Conservation (phyloP, 2,113 vertebrate species). For the Microtus ochrogaster region DNA sequence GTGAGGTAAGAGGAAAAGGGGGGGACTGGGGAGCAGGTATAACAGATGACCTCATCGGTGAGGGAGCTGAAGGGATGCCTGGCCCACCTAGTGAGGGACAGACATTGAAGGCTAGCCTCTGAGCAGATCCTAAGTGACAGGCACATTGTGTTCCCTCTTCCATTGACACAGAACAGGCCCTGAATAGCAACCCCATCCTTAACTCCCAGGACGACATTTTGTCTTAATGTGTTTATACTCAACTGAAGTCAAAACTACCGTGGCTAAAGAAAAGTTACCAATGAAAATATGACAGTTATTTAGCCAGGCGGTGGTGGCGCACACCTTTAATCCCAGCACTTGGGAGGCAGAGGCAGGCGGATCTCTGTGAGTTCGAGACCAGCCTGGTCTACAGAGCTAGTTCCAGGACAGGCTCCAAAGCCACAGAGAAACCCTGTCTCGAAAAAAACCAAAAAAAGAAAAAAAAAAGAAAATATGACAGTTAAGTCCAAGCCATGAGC, state of each 20-base stretch:
- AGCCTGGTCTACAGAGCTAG: too few species aligned
- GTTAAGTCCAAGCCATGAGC: not conserved
- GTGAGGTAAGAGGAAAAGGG: not conserved
- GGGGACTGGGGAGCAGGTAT: not conserved
- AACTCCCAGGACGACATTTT: not conserved
- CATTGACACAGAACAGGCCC: not conserved
- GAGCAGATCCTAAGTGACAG: not conserved
- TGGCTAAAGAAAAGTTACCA: not conserved
- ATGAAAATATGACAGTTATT: not conserved
- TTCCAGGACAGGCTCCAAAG: too few species aligned
- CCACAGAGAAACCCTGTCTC: too few species aligned
- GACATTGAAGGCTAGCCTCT: not conserved
- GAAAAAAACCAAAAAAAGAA: too few species aligned
- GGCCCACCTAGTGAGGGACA: conserved; percentile 52
- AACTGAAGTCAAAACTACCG: not conserved
- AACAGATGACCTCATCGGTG: conserved; percentile 16
- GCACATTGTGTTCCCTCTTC: not conserved
- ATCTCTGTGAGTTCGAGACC: too few species aligned
- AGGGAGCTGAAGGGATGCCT: conserved; percentile 50
- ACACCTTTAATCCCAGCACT: too few species aligned
- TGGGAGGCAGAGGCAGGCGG: too few species aligned
- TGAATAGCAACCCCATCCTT: not conserved
- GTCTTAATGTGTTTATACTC: not conserved
- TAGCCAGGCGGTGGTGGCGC: too few species aligned
- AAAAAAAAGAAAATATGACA: fast-evolving